Evolutionary conservation across 92 coral and sea anemone genomes (phyloP), one percentile per base, ranked within the genome.

Genomic region (Scolanthus callimorphus): DNA sequence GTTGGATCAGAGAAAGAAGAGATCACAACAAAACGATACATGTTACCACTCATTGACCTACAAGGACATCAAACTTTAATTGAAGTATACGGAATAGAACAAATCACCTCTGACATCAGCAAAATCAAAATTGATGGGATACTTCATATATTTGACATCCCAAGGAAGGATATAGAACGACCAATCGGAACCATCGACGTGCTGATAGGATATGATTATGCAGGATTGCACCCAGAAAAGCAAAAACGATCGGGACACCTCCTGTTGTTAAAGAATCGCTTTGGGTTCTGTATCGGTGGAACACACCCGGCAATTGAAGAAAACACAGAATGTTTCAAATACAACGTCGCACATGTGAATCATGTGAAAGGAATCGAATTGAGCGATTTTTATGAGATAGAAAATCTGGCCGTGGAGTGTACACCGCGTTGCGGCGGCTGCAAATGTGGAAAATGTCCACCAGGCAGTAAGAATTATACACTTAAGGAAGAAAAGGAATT

Each of bases 81-180:
- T 49, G 67, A 55, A 29, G 82, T 75, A 13, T 75, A 75, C 46
- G 82, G 82, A 19, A 66, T 75, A 6, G 68, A 66, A 6, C 39
- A 55, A 59, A 65, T 75, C 27, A 55, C 82, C 21, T 45, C 60
- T 11, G n/a, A n/a, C n/a, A n/a, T n/a, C n/a, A n/a, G n/a, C n/a
- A n/a, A n/a, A n/a, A n/a, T n/a, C n/a, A n/a, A 46, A 27, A 31
- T 66, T 2, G 46, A 31, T 31, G 68, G 82, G 0, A 62, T 75
- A 25, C n/a, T 57, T 12, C n/a, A n/a, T n/a, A n/a, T n/a, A n/a
- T n/a, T n/a, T n/a, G n/a, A n/a, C n/a, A n/a, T n/a, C n/a, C n/a
- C n/a, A n/a, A n/a, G n/a, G n/a, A n/a, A n/a, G n/a, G n/a, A n/a
- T n/a, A n/a, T n/a, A n/a, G n/a, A n/a, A 52, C 80, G 73, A 17